phyloP scores from a whole-genome alignment of 1,140 invertebrate genomes.

The Bombus terrestris region DNA sequence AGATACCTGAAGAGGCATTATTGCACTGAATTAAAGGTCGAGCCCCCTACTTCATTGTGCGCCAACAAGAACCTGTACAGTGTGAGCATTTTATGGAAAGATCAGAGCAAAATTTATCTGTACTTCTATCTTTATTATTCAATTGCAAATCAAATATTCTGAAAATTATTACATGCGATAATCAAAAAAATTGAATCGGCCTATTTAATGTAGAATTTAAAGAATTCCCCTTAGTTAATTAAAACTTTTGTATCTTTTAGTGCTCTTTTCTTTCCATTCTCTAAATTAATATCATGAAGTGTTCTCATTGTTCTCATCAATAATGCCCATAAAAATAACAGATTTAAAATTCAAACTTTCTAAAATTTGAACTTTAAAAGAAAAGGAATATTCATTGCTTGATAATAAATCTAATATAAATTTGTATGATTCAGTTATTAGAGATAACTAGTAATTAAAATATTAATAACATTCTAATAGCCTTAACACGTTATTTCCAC shows the following conservation, averaged over 20 bases:
- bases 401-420: slow-evolving; percentile 30
- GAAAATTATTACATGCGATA: not conserved
- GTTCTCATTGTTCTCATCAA: not conserved
- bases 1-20: slow-evolving; percentile 64
- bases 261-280: slow-evolving; percentile 40
- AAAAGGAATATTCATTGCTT: not conserved
- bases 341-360: not conserved
- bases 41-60: slow-evolving; percentile 79
- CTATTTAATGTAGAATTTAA: slow-evolving; percentile 36
- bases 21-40: slow-evolving; percentile 79
- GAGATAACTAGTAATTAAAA: slow-evolving; percentile 31
- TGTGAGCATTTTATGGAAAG: slow-evolving; percentile 47
- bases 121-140: not conserved
- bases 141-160: not conserved
- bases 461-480: slow-evolving; percentile 48
- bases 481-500: slow-evolving; percentile 62
- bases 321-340: not conserved
- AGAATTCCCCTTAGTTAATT: slow-evolving; percentile 1
- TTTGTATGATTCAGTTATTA: slow-evolving; percentile 22
- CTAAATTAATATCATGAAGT: not conserved
- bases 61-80: slow-evolving; percentile 79
- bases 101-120: slow-evolving; percentile 48
- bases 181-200: slow-evolving; percentile 16
- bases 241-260: not conserved
- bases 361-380: not conserved